Conservation (phyloP, 2,113 vertebrate genomes). For the Sinocyclocheilus maitianheensis region DNA sequence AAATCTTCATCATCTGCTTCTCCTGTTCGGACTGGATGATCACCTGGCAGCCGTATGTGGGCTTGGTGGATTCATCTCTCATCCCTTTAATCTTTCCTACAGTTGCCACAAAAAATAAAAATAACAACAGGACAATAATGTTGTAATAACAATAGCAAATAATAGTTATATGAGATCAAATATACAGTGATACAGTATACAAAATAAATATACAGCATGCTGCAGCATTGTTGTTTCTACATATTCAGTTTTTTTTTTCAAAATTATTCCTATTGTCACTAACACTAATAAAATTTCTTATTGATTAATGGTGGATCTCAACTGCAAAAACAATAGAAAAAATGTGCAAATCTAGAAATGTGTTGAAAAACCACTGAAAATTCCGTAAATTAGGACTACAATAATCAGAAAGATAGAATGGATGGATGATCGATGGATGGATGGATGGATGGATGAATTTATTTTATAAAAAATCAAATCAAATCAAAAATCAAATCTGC, state of each 20-base stretch:
- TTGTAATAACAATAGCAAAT: neutral
- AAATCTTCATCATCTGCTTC: conserved; percentile 89
- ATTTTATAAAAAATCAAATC: no score
- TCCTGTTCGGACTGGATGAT: conserved; percentile 96
- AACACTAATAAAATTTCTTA: neutral
- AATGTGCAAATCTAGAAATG: neutral
- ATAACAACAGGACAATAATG: neutral
- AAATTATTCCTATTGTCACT: neutral
- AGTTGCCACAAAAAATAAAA: conserved; percentile 46
- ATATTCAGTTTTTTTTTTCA: neutral
- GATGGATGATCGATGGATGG: no score
- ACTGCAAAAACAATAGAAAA: neutral
- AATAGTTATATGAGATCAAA: neutral
- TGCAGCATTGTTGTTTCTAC: neutral
- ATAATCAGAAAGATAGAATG: no score
- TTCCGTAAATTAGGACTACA: no score
- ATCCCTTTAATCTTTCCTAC: conserved; percentile 67
- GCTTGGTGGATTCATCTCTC: conserved; percentile 80
- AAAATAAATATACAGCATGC: neutral
- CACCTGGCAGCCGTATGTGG: conserved; percentile 91
- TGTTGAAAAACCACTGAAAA: no score
- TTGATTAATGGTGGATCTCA: neutral
- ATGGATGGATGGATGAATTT: no score
- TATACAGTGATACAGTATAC: neutral
- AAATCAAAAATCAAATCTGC: neutral